These are phyloP conservation scores for Chouioia cunea DNA, from an alignment of 2,888 invertebrate genomes.

Conservation along the genomic window DNA sequence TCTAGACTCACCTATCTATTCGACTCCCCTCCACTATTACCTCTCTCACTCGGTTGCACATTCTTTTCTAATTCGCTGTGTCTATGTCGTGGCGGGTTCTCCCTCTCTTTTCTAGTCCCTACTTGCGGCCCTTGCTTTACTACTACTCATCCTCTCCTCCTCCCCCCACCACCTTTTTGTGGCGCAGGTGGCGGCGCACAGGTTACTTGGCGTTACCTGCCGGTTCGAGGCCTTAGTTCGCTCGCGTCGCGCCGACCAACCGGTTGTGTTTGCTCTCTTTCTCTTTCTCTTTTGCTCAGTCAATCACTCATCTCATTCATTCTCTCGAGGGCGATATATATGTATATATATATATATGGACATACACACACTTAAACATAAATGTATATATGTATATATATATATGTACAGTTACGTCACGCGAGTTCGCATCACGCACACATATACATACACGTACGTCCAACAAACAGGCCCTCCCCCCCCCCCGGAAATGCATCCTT, in stretches of 20 bases:
- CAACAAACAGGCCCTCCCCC: background rate
- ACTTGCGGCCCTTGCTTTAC: background rate
- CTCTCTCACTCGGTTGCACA: no score
- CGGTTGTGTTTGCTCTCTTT: slow-evolving; percentile 56
- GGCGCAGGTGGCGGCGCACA: slow-evolving; percentile 39
- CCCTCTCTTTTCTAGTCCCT: slow-evolving; percentile 1
- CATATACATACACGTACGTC: background rate
- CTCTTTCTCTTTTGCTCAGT: slow-evolving; percentile 24
- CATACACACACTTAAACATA: no score
- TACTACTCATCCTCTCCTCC: slow-evolving; percentile 9
- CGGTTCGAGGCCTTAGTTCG: slow-evolving; percentile 66
- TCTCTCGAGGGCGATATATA: no score
- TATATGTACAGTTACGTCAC: no score
- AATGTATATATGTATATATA: no score
- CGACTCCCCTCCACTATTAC: no score
- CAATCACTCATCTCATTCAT: background rate
- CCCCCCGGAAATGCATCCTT: slow-evolving; percentile 1
- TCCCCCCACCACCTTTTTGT: slow-evolving; percentile 4
- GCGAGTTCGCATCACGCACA: no score
- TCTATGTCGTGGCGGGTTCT: background rate
- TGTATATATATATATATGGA: no score
- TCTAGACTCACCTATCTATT: no score
- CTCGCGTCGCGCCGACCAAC: slow-evolving; percentile 68
- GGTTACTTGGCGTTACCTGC: slow-evolving; percentile 67
- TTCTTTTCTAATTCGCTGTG: no score